Base-by-base conservation (phyloP, 2,888 invertebrate genomes). In the Oscheius sp. region DNA sequence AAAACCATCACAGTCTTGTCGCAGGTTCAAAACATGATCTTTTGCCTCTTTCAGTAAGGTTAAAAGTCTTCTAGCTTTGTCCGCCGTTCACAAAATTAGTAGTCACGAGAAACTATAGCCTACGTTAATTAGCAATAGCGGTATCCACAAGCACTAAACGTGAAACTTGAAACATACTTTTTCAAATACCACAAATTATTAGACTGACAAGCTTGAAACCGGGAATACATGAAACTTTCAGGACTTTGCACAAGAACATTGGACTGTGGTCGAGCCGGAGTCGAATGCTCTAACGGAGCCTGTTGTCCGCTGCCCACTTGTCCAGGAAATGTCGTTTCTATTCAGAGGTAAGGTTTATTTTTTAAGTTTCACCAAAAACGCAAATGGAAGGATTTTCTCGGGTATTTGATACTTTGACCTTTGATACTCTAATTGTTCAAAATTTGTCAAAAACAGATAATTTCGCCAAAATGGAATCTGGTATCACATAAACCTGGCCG, bases 221-320 rank as follows among this genome's bases (percentile, higher is more conserved):
- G 32, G 58, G 42, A 1, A 13, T 47, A 4, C 0, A 48, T 37
- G 13, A 42, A 35, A 13, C 7, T 21, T 75, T 53, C 53, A 72
- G 81, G 79, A 58, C 71, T 80, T 9, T 85, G 85, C 73, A 81
- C 84, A 2, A 74, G 85, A 47, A 80, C 82, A 1, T 73, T 85
- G 5, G 84, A 85, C 47, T 85, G 85, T 65, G 85, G 85, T 59
- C 75, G 84, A 59, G 76, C 81, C 1, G 85, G 85, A n/a, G 81
- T 84, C 10, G 84, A 85, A 72, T 86, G 86, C 65, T 58, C 73
- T 37, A 82, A 85, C 53, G 85, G 86, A 10, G 85, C 81, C 13
- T 86, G 86, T 73, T 86, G 85, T 55, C 84, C 84, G 2, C 76
- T 86, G 47, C 83, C 86, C 62, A 79, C 75, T 4, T 86, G 86